Base-by-base conservation (phyloP, 2,797 vertebrate species). In the Caiman crocodilus region DNA sequence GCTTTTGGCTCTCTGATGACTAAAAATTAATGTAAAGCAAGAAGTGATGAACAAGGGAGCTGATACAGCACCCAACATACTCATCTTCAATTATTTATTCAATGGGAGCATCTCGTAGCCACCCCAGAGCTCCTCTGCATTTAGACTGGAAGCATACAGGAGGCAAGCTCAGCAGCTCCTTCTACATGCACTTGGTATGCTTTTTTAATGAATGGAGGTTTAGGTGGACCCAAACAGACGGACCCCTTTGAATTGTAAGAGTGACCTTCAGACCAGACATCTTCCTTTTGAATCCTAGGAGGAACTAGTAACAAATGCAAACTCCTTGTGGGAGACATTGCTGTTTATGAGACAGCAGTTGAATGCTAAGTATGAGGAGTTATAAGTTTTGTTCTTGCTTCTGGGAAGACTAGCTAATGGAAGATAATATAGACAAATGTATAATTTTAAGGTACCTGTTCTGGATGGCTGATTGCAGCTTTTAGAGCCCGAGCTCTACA, bases 401-500 rank as follows among this genome's bases (percentile, higher is more conserved):
- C 59, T 28, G 83, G 57, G 21, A 93, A 78, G 4, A 83, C 42
- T 50, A 50, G 42, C 42, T 50, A 50, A 50, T 50, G 42, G 42
- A 50, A 50, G 42, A 50, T 50, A 50, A 50, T 50, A 50, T 50
- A 50, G 42, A 50, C 42, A 50, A 50, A 10, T 50, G 42, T 50
- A 50, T 50, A 50, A 50, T 76, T 87, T 80, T 89, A 85, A 63
- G 42, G 91, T 84, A 58, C 76, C 56, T 89, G 3, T 77, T 94
- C 79, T 83, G 50, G 77, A 17, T 1, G 13, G 0, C 42, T 78
- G 12, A 78, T 73, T 79, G 28, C 58, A 80, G 18, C 13, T 92
- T 21, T 91, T 90, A 90, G 91, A 94, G 82, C 8, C 60, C 69
- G 17, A 58, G 9, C 2, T 82, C 89, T 87, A 28, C 84, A 28